Evolutionary conservation across 2,888 invertebrate species (phyloP).

Genomic region (Platycheirus rosarum): DNA sequence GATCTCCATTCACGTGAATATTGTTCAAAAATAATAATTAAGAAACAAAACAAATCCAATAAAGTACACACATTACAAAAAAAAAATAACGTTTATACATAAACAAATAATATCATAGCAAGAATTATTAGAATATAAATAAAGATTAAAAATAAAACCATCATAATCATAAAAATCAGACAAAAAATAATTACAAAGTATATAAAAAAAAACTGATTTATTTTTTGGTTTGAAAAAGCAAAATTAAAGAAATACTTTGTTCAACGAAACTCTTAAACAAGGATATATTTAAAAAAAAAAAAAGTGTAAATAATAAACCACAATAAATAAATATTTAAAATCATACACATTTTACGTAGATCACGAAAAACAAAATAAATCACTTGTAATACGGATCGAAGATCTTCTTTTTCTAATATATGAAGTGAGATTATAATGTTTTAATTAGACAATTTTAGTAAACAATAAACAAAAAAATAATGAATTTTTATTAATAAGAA

Average conservation of each 20-base stretch:
- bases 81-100: conserved; percentile 46
- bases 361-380: conserved; percentile 6
- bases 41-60: conserved; percentile 36
- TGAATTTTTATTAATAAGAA: conserved; percentile 16
- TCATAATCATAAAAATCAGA: conserved; percentile 30
- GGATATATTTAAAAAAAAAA: conserved; percentile 7
- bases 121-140: conserved; percentile 66
- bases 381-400: conserved; percentile 48
- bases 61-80: conserved; percentile 41
- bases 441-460: conserved; percentile 37
- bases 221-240: background rate
- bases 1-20: conserved; percentile 12
- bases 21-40: conserved; percentile 2
- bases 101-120: no score
- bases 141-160: conserved; percentile 22
- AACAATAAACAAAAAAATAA: background rate
- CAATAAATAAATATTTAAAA: conserved; percentile 9
- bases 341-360: conserved; percentile 47
- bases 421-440: conserved; percentile 39
- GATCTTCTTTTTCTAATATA: conserved; percentile 38
- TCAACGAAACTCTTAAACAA: conserved; percentile 16
- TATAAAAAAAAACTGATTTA: background rate
- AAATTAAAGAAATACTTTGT: conserved; percentile 35
- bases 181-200: conserved; percentile 44
- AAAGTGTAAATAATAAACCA: conserved; percentile 50